Evolutionary conservation across 2,797 vertebrate species (phyloP).

Genomic region (Tokudaia tokunoshimensis): DNA sequence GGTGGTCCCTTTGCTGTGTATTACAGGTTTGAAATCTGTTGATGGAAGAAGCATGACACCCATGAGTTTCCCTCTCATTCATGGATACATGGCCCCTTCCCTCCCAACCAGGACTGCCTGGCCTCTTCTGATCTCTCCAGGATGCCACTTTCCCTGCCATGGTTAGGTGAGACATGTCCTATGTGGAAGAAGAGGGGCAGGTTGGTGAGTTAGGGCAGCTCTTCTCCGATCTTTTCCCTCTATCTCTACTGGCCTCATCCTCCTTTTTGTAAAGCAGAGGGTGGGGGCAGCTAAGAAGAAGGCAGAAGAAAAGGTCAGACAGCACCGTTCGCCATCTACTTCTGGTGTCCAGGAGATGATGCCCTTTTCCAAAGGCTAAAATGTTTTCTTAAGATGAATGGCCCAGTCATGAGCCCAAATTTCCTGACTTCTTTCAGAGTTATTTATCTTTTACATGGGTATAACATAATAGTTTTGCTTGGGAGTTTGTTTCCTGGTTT

Average conservation of each 20-base stretch:
- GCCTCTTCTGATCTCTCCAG: neutral
- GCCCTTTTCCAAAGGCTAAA: slow-evolving; percentile 72
- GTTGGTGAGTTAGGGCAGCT: neutral
- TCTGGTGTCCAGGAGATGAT: slow-evolving; percentile 41
- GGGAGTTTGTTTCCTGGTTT: slow-evolving; percentile 60
- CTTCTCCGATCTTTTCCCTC: neutral
- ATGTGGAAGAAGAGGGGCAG: neutral
- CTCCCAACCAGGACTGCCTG: neutral
- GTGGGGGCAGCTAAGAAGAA: neutral
- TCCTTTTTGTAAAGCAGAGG: neutral
- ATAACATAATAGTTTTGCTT: neutral
- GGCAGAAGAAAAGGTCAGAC: slow-evolving; percentile 53
- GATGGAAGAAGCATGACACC: neutral
- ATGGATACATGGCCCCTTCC: neutral
- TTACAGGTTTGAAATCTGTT: neutral
- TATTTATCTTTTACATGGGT: slow-evolving; percentile 41
- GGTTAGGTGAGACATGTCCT: neutral
- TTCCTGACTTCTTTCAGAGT: slow-evolving; percentile 43
- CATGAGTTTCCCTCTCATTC: neutral
- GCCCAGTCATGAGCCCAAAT: slow-evolving; percentile 14
- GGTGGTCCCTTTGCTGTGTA: neutral
- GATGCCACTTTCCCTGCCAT: neutral
- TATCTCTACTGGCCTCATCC: neutral
- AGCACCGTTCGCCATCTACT: neutral
- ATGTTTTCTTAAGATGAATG: slow-evolving; percentile 64